Percentiles rank a stretch among this genome's conserved stretches.
These are phyloP conservation scores for Acropternis orthonyx DNA, from an alignment of 2,797 vertebrate species.

Conservation along the genomic window DNA sequence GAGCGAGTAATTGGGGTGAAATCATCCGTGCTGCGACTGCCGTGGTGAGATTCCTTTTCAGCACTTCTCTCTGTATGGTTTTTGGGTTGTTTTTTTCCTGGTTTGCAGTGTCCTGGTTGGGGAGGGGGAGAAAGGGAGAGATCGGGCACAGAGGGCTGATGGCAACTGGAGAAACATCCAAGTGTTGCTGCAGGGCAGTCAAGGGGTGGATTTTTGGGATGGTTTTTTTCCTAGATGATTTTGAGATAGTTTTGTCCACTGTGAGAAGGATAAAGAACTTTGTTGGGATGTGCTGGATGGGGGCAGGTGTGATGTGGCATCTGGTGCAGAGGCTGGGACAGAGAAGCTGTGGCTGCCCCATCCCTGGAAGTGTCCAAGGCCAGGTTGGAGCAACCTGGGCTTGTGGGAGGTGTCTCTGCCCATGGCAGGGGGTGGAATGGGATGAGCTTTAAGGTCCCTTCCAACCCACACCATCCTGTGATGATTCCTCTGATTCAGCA, in stretches of 20 bases:
- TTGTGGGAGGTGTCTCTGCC: not conserved
- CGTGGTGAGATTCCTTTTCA: not conserved
- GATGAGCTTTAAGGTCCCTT: not conserved
- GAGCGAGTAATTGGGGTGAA: slow-evolving; percentile 21
- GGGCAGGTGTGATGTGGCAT: not conserved
- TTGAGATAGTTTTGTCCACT: accelerated
- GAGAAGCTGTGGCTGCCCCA: not conserved
- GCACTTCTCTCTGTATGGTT: not conserved
- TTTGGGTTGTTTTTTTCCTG: not conserved
- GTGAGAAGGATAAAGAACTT: not conserved
- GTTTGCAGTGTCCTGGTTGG: not conserved
- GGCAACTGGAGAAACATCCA: not conserved
- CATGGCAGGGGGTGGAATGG: accelerated
- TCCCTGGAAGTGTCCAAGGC: accelerated
- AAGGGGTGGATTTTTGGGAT: not conserved
- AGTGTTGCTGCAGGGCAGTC: accelerated
- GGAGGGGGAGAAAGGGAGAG: not conserved
- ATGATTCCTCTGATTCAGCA: not conserved
- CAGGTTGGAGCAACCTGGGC: not conserved
- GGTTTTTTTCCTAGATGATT: not conserved
- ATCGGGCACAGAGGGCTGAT: not conserved
- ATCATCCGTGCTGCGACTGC: not conserved
- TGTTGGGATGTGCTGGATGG: not conserved
- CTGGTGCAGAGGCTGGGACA: accelerated
- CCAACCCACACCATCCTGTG: not conserved